These are phyloP conservation scores for Bombus picipes DNA, from an alignment of 1,140 invertebrate species.

Conservation along the genomic window DNA sequence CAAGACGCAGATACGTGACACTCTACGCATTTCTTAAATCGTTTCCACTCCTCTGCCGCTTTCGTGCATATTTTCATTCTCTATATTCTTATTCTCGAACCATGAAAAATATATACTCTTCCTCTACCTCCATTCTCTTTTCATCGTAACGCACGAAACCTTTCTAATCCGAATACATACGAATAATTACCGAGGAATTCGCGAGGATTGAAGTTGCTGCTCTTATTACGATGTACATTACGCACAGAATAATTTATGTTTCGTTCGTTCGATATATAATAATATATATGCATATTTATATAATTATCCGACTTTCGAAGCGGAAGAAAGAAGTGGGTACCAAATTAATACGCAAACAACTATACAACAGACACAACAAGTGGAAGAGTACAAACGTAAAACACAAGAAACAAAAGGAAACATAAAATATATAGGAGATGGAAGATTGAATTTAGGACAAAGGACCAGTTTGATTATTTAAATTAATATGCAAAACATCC, in stretches of 20 bases:
- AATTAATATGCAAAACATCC: constrained; percentile 9
- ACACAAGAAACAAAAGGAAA: constrained; percentile 6
- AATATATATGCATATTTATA: neutral
- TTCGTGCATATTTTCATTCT: neutral
- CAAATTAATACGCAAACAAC: neutral
- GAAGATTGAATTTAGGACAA: constrained; percentile 13
- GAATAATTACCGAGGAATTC: neutral
- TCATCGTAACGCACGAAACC: neutral
- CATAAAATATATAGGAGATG: constrained; percentile 1
- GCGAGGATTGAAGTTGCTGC: neutral
- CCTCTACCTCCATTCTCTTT: neutral
- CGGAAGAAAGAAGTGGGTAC: neutral
- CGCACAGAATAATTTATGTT: neutral
- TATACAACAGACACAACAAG: constrained; percentile 12
- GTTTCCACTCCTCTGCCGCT: neutral
- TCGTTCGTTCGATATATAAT: neutral
- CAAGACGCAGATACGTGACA: neutral
- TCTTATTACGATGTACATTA: neutral
- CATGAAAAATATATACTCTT: neutral
- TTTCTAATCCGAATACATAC: neutral
- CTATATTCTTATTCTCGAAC: neutral
- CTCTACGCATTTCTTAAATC: neutral
- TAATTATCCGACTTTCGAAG: neutral
- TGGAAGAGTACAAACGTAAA: neutral
- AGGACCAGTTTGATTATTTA: constrained; percentile 19